phyloP scores from a whole-genome alignment of 1,140 invertebrate genomes.

The Anastrepha obliqua region DNA sequence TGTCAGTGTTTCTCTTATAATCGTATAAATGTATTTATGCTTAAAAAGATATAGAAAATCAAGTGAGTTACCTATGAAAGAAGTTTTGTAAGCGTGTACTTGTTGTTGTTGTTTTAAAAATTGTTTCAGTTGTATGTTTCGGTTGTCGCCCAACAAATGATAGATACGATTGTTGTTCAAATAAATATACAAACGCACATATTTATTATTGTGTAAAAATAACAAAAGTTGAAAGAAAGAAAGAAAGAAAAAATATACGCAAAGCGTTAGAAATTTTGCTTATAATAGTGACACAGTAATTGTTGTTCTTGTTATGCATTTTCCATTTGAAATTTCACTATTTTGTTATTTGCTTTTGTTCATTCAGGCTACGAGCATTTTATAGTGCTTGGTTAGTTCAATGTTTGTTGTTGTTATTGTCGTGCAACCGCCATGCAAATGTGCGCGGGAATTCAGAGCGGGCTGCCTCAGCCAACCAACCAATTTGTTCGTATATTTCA shows the following conservation, averaged over 20 bases:
- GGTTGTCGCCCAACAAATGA: neutral
- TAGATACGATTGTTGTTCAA: neutral
- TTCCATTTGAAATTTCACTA: neutral
- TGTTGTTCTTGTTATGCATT: neutral
- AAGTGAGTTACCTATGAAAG: conserved; percentile 47
- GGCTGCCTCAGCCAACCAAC: neutral
- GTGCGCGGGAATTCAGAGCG: neutral
- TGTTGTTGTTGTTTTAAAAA: conserved; percentile 22
- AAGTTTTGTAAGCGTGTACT: conserved; percentile 9
- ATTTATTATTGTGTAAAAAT: conserved; percentile 5
- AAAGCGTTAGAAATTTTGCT: conserved; percentile 26
- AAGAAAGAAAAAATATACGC: neutral
- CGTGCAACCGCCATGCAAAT: neutral
- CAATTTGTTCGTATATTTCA: neutral
- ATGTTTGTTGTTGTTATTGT: conserved; percentile 45
- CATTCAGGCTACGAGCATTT: conserved; percentile 5
- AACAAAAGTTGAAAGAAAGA: neutral
- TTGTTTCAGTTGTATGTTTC: neutral
- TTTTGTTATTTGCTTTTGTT: conserved; percentile 9
- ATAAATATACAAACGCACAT: conserved; percentile 15
- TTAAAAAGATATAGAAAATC: conserved; percentile 19
- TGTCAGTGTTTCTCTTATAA: too few relatives aligned
- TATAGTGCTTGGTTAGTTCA: neutral
- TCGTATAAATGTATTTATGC: neutral
- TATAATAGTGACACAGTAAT: neutral